Conservation (phyloP, 2,797 vertebrate species). For the Hemibagrus guttatus region DNA sequence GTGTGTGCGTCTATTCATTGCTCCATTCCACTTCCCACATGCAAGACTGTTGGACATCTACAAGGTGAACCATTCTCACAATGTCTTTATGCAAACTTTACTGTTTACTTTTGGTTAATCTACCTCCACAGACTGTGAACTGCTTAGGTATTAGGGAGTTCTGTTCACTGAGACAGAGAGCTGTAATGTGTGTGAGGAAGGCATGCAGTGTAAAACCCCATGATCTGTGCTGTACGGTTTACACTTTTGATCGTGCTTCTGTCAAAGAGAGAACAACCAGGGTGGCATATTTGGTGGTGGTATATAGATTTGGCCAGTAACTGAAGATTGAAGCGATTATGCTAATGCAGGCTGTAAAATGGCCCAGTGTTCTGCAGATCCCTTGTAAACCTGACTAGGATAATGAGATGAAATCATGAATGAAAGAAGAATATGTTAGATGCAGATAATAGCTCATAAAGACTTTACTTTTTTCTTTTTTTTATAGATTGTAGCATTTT, state of each 20-base stretch:
- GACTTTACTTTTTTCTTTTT: neutral
- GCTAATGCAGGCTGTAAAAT: neutral
- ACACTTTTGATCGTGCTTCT: neutral
- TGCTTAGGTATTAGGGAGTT: neutral
- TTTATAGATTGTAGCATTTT: neutral
- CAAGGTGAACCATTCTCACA: conserved; percentile 77
- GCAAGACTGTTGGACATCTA: conserved; percentile 82
- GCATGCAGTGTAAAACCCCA: neutral
- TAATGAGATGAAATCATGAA: neutral
- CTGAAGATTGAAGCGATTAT: neutral
- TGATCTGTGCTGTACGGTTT: too few species aligned
- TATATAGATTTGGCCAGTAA: neutral
- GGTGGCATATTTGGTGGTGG: neutral
- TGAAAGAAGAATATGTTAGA: neutral
- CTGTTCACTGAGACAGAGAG: neutral
- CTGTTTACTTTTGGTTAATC: neutral
- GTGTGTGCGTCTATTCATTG: conserved; percentile 88
- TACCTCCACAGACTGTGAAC: neutral
- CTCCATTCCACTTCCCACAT: conserved; percentile 91
- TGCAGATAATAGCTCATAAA: neutral
- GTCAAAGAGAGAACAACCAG: neutral
- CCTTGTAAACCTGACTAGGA: neutral
- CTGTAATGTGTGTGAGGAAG: neutral
- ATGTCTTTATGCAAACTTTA: neutral
- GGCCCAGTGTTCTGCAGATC: neutral